Conservation (phyloP, 2,113 vertebrate species). For the Strix aluco region DNA sequence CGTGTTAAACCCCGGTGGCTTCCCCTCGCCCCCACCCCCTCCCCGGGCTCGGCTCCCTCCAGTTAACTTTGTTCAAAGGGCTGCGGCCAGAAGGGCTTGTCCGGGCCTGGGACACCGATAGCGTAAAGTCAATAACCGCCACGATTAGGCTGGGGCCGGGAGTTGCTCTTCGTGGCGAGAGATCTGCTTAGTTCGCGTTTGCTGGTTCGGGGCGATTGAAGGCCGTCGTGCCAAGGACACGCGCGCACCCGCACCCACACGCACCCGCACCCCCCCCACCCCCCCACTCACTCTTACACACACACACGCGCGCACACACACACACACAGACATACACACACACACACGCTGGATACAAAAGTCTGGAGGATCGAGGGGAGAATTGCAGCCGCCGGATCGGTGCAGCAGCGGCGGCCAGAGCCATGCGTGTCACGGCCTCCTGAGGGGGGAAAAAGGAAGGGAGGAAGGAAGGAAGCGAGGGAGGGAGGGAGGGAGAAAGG, state of each 20-base stretch:
- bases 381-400: constrained; percentile 39
- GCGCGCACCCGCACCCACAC: background rate
- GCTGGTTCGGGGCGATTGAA: constrained; percentile 68
- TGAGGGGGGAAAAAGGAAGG: background rate
- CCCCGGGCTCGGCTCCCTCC: constrained; percentile 6
- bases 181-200: constrained; percentile 55
- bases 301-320: background rate
- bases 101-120: constrained; percentile 50
- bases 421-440: constrained; percentile 74
- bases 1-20: constrained; percentile 3
- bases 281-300: background rate
- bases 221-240: constrained; percentile 72
- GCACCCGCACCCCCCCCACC: background rate
- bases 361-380: constrained; percentile 46
- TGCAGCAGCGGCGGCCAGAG: constrained; percentile 55
- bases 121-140: constrained; percentile 54
- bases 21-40: background rate
- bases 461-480: too few species aligned
- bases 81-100: constrained; percentile 7
- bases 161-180: constrained; percentile 21
- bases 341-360: constrained; percentile 45
- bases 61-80: constrained; percentile 72
- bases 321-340: background rate
- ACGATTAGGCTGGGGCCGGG: background rate
- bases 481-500: too few species aligned